Conservation (phyloP, 1,140 invertebrate genomes). For the Trypoxylus dichotomus region DNA sequence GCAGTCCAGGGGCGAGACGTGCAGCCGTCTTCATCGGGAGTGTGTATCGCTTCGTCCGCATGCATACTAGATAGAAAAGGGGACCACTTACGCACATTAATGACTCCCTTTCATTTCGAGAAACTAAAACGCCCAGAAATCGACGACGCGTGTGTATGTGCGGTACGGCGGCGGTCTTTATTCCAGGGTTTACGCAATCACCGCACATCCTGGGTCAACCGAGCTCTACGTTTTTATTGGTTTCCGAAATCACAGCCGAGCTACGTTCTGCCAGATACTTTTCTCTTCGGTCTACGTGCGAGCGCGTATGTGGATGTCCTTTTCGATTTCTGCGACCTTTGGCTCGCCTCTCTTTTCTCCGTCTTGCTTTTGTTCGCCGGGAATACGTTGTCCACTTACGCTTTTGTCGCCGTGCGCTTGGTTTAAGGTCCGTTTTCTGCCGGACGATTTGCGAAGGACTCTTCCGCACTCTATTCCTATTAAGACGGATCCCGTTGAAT, state of each 20-base stretch:
- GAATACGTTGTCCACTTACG: background rate
- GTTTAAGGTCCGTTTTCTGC: background rate
- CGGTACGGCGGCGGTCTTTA: background rate
- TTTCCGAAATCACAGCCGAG: background rate
- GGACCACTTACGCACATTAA: background rate
- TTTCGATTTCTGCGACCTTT: background rate
- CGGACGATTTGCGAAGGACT: background rate
- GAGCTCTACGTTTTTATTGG: background rate
- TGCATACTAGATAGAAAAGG: background rate
- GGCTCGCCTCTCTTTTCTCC: background rate
- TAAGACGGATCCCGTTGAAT: background rate
- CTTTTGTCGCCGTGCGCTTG: background rate
- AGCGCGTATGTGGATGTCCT: background rate
- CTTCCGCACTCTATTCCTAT: constrained; percentile 2
- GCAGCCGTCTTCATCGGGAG: too few species aligned
- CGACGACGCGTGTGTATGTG: background rate
- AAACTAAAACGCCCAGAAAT: background rate
- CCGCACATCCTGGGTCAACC: background rate
- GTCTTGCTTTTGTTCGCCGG: background rate
- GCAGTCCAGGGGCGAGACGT: too few species aligned
- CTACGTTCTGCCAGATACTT: background rate
- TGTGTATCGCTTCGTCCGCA: background rate
- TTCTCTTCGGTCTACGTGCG: background rate
- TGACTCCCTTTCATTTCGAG: background rate
- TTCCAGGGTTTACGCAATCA: background rate